Evolutionary conservation across 2,888 invertebrate genomes (phyloP).

Genomic region (Chalcosyrphus nemorum): DNA sequence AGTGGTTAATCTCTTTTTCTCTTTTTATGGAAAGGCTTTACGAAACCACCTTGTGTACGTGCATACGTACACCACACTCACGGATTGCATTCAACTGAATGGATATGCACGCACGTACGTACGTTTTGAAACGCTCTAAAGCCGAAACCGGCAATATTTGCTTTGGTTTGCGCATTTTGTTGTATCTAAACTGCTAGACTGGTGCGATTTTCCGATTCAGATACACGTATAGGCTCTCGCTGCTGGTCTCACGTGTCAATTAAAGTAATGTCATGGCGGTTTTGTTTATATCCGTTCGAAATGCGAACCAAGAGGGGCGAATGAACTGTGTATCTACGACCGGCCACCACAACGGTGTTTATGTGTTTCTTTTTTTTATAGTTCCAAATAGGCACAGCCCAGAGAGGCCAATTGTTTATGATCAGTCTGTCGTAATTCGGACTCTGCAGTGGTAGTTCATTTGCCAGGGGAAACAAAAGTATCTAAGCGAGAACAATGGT

Average conservation of each 20-base stretch:
- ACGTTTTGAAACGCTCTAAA: background rate
- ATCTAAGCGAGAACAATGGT: background rate
- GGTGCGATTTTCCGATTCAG: slow-evolving; percentile 36
- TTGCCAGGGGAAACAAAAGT: background rate
- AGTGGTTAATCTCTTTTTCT: background rate
- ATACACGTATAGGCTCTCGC: slow-evolving; percentile 5
- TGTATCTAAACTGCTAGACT: background rate
- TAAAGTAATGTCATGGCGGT: slow-evolving; percentile 60
- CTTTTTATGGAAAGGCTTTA: background rate
- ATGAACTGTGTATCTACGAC: slow-evolving; percentile 49
- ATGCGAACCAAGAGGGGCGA: slow-evolving; percentile 23
- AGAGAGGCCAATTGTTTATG: slow-evolving; percentile 9
- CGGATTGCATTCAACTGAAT: background rate
- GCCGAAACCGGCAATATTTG: slow-evolving; percentile 21
- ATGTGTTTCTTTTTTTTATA: slow-evolving; percentile 7
- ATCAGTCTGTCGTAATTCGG: background rate
- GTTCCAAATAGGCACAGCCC: slow-evolving; percentile 1
- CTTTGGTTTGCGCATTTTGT: slow-evolving; percentile 27
- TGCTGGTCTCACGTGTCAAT: slow-evolving; percentile 60
- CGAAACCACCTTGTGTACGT: background rate
- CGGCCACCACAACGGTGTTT: slow-evolving; percentile 11
- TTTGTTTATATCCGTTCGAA: slow-evolving; percentile 53
- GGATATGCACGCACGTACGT: no score
- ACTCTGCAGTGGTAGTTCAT: background rate
- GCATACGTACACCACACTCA: background rate